A percentile compares a stretch with the other conserved stretches of the same genome.
phyloP scores from a whole-genome alignment of 2,797 vertebrate species.

The Galago senegalensis region DNA sequence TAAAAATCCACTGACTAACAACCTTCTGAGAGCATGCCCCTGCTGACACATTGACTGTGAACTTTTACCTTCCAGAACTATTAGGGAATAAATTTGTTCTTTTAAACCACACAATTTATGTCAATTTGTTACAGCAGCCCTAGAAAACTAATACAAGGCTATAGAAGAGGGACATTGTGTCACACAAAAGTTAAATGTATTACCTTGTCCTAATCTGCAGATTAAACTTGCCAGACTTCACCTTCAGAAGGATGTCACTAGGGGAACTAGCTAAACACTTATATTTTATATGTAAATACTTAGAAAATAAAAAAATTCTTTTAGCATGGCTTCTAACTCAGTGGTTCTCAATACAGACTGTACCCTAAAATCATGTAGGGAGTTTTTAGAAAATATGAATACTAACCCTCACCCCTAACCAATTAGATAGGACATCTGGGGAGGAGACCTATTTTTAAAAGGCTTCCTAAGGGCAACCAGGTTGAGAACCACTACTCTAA shows the following conservation, averaged over 20 bases:
- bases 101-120: neutral
- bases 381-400: neutral
- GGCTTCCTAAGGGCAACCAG: neutral
- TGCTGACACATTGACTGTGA: neutral
- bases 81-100: neutral
- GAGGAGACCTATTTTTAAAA: neutral
- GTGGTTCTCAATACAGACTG: neutral
- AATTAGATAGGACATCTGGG: neutral
- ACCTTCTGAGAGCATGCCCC: neutral
- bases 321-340: conserved; percentile 44
- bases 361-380: neutral
- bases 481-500: conserved; percentile 8
- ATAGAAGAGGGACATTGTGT: neutral
- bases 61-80: neutral
- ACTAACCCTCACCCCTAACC: neutral
- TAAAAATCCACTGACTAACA: neutral
- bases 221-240: conserved; percentile 3
- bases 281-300: neutral
- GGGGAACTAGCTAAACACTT: neutral
- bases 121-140: neutral
- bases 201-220: neutral
- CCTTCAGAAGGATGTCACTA: neutral
- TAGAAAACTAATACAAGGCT: neutral
- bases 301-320: conserved; percentile 11
- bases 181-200: neutral